A percentile compares a stretch with the other conserved stretches of the same genome.
phyloP scores from a whole-genome alignment of 2,888 invertebrate species.

The Heliconius charithonia region DNA sequence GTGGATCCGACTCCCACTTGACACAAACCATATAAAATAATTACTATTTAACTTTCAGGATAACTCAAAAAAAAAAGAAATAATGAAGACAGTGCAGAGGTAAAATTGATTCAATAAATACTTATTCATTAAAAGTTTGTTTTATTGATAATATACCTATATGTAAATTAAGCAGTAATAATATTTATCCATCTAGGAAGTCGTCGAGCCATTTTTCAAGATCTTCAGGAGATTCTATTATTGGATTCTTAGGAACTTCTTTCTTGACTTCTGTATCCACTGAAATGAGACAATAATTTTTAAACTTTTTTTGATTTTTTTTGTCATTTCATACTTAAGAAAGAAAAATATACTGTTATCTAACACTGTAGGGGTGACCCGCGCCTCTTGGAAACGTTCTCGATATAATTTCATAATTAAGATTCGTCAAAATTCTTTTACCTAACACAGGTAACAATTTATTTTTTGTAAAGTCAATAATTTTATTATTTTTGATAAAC shows the following conservation, averaged over 20 bases:
- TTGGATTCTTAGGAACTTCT: slow-evolving; percentile 54
- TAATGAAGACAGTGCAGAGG: background rate
- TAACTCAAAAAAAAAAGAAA: background rate
- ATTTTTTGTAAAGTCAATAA: no score
- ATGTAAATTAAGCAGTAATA: background rate
- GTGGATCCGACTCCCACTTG: no score
- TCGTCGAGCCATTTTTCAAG: slow-evolving; percentile 81
- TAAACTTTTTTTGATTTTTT: no score
- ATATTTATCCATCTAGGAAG: slow-evolving; percentile 69
- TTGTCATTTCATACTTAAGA: no score
- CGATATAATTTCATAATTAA: no score
- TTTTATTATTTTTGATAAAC: no score
- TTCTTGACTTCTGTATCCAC: slow-evolving; percentile 5
- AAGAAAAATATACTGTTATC: no score
- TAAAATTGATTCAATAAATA: slow-evolving; percentile 10
- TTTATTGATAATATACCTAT: slow-evolving; percentile 21
- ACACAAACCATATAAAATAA: background rate
- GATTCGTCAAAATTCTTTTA: no score
- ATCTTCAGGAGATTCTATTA: slow-evolving; percentile 76
- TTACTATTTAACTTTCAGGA: background rate
- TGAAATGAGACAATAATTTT: slow-evolving; percentile 7
- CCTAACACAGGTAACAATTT: no score
- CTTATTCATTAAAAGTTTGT: background rate
- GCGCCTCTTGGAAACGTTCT: no score
- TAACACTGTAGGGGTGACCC: no score